Conservation (phyloP, 2,888 invertebrate species). For the Tryphoninae sp. region DNA sequence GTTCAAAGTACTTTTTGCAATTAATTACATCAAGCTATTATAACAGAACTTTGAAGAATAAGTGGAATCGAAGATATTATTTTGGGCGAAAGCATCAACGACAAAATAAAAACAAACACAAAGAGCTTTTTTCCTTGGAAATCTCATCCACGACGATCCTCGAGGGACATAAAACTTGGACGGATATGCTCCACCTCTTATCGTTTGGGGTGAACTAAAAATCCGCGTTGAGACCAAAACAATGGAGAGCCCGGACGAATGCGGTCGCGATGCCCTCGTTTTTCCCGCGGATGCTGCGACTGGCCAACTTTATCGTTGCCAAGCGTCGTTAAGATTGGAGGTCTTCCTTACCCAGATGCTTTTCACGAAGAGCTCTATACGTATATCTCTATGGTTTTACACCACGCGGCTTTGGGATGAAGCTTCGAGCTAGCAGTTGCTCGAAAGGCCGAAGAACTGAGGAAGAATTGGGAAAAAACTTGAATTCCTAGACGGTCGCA, state of each 20-base stretch:
- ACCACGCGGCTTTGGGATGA: slow-evolving; percentile 35
- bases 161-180: slow-evolving; percentile 36
- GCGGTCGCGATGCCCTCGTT: slow-evolving; percentile 52
- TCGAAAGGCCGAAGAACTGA: slow-evolving; percentile 52
- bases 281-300: slow-evolving; percentile 46
- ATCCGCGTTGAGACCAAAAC: slow-evolving; percentile 71
- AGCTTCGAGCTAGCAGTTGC: slow-evolving; percentile 43
- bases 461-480: slow-evolving; percentile 52
- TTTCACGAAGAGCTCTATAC: slow-evolving; percentile 35
- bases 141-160: slow-evolving; percentile 28
- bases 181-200: slow-evolving; percentile 45
- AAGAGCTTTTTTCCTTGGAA: not conserved
- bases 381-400: slow-evolving; percentile 14
- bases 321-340: slow-evolving; percentile 77
- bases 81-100: not conserved
- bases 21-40: not conserved
- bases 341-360: slow-evolving; percentile 57
- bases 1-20: not conserved
- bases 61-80: not conserved
- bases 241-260: slow-evolving; percentile 63
- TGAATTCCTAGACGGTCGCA: slow-evolving; percentile 49
- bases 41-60: not conserved
- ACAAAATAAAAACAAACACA: slow-evolving; percentile 5
- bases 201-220: slow-evolving; percentile 61
- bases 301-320: slow-evolving; percentile 73